Evolutionary conservation across 2,797 vertebrate genomes (phyloP), one percentile per base, ranked within the genome.

Genomic region (Aldrovandia affinis): DNA sequence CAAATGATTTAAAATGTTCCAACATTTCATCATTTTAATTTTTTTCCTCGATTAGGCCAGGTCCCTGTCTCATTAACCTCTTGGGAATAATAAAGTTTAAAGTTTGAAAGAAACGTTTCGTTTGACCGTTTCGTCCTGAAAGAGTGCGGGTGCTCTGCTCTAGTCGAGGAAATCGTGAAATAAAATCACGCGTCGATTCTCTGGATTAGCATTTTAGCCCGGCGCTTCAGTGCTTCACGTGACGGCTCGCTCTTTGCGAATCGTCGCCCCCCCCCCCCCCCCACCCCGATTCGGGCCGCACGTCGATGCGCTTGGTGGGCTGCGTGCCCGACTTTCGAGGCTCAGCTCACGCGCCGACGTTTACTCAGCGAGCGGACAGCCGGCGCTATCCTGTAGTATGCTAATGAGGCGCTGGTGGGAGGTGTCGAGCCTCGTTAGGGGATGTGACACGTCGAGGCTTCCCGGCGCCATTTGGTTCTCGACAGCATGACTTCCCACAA

Each of bases 341-440:
- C 1, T 39, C n/a, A 80, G 50, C 25, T 82, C n/a, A n/a, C 6
- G 28, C 59, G 30, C 20, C 50, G 39, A 55, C 44, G 42, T 47
- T 81, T 25, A 10, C 9, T 44, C 59, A 44, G 22, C 10, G 28
- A 57, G 68, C 52, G 47, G 44, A 55, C 44, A n/a, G 61, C 65
- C 52, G 70, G 52, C 8, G 25, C n/a, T 28, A n/a, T 73, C 10
- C 44, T 73, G 70, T 75, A 83, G 68, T 73, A 77, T 57, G 81
- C 61, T 83, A 83, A 83, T 83, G 12, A 57, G 75, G 81, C 57
- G 59, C 75, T 55, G 65, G 70, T 83, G 70, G 52, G 65, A 83
- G 68, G 81, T 75, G 68, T 68, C 75, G 52, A 70, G 54, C 54
- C 81, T 73, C 47, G 28, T 36, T 75, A 75, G 75, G 55, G 36